phyloP scores from a whole-genome alignment of 2,888 invertebrate genomes.

The Drosophila prolongata region DNA sequence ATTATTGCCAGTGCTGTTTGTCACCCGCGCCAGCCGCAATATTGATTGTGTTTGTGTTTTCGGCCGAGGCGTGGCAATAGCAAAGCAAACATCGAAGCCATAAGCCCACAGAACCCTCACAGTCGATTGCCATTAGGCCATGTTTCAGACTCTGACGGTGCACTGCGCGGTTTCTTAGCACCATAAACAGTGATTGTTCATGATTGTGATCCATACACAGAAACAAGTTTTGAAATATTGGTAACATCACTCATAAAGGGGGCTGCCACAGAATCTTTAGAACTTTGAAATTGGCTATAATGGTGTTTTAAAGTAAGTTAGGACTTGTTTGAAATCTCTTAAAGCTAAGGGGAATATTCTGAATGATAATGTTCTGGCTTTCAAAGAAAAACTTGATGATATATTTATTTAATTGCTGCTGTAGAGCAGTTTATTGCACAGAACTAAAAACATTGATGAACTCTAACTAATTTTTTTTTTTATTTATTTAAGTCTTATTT shows the following conservation, averaged over 20 bases:
- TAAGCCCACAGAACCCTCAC: conserved; percentile 20
- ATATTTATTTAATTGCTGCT: too few species aligned
- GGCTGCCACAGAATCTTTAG: neutral
- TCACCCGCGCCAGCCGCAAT: conserved; percentile 13
- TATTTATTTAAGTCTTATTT: neutral
- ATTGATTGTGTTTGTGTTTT: conserved; percentile 40
- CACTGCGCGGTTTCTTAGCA: conserved; percentile 11
- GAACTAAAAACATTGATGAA: too few species aligned
- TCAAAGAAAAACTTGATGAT: too few species aligned
- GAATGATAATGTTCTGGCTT: too few species aligned
- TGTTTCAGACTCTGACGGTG: conserved; percentile 23
- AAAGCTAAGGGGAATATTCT: too few species aligned
- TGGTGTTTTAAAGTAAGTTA: too few species aligned
- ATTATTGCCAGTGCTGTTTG: conserved; percentile 31
- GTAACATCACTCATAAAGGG: too few species aligned
- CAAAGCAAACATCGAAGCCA: conserved; percentile 49
- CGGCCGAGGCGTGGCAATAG: conserved; percentile 33
- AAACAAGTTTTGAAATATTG: neutral
- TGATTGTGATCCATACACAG: conserved; percentile 16
- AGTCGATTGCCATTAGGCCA: conserved; percentile 35
- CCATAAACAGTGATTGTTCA: conserved; percentile 51
- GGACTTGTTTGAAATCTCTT: too few species aligned
- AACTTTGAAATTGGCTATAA: neutral
- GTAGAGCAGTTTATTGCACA: too few species aligned
- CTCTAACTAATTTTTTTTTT: neutral